Percentiles rank a stretch among this genome's conserved stretches.
phyloP scores from a whole-genome alignment of 2,797 vertebrate species.

The Antrozous pallidus region DNA sequence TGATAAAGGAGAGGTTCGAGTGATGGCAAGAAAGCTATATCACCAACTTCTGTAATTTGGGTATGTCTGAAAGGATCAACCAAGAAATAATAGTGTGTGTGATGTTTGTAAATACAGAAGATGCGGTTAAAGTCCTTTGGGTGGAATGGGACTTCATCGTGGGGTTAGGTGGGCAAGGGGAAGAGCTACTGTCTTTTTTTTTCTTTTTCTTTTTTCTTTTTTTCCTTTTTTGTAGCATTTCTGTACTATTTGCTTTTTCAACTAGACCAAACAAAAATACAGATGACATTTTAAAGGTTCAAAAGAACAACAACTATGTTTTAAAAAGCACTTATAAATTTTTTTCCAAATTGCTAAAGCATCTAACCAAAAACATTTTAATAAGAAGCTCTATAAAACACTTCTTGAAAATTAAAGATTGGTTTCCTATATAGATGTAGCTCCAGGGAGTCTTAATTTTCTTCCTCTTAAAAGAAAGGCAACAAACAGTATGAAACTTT shows the following conservation, averaged over 20 bases:
- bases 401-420: conserved; percentile 56
- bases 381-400: conserved; percentile 31
- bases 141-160: not conserved
- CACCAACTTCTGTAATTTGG: not conserved
- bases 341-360: conserved; percentile 12
- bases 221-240: not conserved
- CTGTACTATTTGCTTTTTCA: not conserved
- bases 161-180: not conserved
- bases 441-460: conserved; percentile 32
- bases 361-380: conserved; percentile 45
- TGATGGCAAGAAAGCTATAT: not conserved
- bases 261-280: not conserved
- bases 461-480: not conserved
- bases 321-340: not conserved
- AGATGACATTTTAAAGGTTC: conserved; percentile 16
- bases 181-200: not conserved
- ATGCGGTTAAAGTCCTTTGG: not conserved
- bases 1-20: not conserved
- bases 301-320: not conserved
- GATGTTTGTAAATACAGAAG: not conserved
- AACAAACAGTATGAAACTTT: conserved; percentile 54
- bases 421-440: conserved; percentile 13
- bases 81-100: not conserved
- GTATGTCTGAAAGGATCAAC: not conserved
- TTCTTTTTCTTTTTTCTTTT: not conserved